Evolutionary conservation across 1,140 invertebrate species (phyloP).

Genomic region (Aphelenchoides besseyi): DNA sequence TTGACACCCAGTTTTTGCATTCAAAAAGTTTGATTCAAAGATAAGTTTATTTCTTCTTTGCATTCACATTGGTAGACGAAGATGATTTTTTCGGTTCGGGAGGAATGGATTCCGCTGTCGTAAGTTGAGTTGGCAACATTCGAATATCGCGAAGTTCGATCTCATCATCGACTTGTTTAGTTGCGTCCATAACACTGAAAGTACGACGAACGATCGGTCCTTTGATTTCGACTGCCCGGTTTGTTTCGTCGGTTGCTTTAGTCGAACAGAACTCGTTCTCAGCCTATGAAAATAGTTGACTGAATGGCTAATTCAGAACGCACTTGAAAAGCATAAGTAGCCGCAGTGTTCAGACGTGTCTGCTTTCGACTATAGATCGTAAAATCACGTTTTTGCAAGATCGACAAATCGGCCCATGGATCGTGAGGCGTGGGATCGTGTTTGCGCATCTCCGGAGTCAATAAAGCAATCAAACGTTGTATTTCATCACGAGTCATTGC

Average conservation of each 20-base stretch:
- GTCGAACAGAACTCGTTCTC: slow-evolving; percentile 3
- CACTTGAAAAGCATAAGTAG: not conserved
- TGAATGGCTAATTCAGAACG: not conserved
- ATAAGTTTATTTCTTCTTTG: too few species aligned
- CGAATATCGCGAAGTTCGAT: not conserved
- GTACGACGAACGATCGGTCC: not conserved
- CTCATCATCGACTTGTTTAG: not conserved
- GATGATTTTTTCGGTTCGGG: not conserved
- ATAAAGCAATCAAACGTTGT: not conserved
- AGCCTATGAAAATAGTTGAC: not conserved
- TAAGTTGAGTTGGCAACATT: not conserved
- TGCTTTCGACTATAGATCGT: not conserved
- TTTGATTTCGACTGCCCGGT: not conserved
- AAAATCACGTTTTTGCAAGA: not conserved
- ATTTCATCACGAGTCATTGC: not conserved
- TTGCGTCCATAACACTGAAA: not conserved
- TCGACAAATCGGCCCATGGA: not conserved
- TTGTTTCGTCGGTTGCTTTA: not conserved
- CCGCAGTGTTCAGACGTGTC: not conserved
- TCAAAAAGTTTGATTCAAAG: too few species aligned
- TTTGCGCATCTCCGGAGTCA: not conserved
- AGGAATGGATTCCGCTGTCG: not conserved
- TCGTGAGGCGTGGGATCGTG: not conserved
- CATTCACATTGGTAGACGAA: too few species aligned
- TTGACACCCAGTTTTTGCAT: too few species aligned